Percentiles rank a stretch among this genome's conserved stretches.
phyloP scores from a whole-genome alignment of 1,140 invertebrate species.

The Pinna nobilis region DNA sequence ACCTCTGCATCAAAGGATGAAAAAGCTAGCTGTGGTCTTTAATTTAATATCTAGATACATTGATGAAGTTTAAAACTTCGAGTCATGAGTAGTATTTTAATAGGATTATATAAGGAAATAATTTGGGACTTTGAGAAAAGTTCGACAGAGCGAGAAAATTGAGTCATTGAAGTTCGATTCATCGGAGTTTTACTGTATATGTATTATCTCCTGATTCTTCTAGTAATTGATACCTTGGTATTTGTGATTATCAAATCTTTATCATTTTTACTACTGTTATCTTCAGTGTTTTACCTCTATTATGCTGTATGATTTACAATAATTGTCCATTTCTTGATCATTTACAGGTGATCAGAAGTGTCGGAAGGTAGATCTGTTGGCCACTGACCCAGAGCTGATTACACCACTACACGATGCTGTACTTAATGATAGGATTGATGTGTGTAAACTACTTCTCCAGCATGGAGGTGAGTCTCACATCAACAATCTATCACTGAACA shows the following conservation, averaged over 20 bases:
- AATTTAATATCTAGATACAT: no score
- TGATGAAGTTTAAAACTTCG: no score
- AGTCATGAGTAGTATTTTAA: no score
- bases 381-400: slow-evolving; percentile 52
- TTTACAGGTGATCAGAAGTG: slow-evolving; percentile 2
- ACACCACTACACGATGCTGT: slow-evolving; percentile 71
- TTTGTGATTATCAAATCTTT: slow-evolving; percentile 61
- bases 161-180: no score
- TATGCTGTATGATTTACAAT: neutral
- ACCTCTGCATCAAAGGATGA: no score
- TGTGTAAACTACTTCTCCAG: slow-evolving; percentile 59
- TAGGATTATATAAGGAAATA: no score
- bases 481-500: neutral
- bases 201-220: slow-evolving; percentile 88
- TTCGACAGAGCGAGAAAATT: no score
- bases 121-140: no score
- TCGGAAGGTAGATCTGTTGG: slow-evolving; percentile 59
- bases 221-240: no score
- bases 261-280: slow-evolving; percentile 51
- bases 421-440: slow-evolving; percentile 46
- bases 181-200: no score
- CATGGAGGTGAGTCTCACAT: slow-evolving; percentile 57
- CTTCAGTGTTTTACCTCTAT: slow-evolving; percentile 15
- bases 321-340: neutral
- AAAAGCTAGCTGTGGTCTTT: no score